Evolutionary conservation across 2,113 vertebrate genomes (phyloP), one percentile per base, ranked within the genome.

Genomic region (Apteryx owenii): DNA sequence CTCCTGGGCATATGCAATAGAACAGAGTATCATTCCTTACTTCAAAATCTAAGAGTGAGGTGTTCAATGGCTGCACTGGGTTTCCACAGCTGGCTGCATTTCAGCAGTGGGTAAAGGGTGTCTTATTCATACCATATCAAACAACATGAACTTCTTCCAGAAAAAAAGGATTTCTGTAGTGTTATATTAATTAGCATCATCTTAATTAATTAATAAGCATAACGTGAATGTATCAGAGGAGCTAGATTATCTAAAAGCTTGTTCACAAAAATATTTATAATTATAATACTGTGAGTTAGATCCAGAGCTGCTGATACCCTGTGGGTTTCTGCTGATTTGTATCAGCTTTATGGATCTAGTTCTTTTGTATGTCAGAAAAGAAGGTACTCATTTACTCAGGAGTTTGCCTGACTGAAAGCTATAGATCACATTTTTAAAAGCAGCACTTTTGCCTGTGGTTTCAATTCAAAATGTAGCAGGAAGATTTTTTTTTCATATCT

Each of bases 311-410:
- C 58, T 73, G 56, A 33, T 76, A 85, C 68, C 76, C 78, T 70
- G 81, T 69, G 29, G 18, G 62, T 91, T 85, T 69, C 58, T 72
- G 44, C 48, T 93, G 77, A 76, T 89, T 95, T 91, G 23, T 76
- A 65, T 51, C 77, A 77, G 51, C 44, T 90, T 73, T 46, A 91
- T 23, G 44, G 70, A 85, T 66, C 84, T 82, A 73, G 66, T 77
- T 20, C 40, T 91, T 92, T 79, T 17, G 29, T 46, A 76, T 56
- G 53, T 93, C 89, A 93, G 50, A 76, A 36, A 91, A 51, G 28
- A 85, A 96, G 31, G 68, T 78, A 84, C 20, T 92, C 3, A 80
- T 95, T 89, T 94, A 82, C 84, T 75, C 79, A 73, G 84, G 73
- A 85, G 75, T 73, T 80, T 85, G 73, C 71, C 36, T n/a, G 72